A percentile compares a stretch with the other conserved stretches of the same genome.
Conservation (phyloP, 2,888 invertebrate species). For the Diarsia rubi region DNA sequence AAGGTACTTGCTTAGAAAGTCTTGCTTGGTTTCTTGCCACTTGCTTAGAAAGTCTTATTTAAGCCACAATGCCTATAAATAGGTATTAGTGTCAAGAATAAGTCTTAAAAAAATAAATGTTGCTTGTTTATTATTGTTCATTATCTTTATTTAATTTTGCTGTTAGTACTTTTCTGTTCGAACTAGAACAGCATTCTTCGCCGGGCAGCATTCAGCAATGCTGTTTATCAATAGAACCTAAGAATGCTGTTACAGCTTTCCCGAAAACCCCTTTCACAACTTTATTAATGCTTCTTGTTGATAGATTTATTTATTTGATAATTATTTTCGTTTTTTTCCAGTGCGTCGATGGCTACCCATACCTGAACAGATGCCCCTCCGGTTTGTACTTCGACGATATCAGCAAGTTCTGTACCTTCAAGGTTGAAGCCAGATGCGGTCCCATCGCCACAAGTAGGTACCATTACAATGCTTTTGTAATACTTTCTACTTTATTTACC, state of each 20-base stretch:
- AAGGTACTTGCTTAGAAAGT: no score
- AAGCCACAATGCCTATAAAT: no score
- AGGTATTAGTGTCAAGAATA: no score
- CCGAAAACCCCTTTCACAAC: neutral
- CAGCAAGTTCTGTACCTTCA: slow-evolving; percentile 97
- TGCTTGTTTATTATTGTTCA: no score
- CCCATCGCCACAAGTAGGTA: slow-evolving; percentile 96
- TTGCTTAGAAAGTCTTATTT: no score
- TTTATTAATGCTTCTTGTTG: neutral
- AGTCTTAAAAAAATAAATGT: no score
- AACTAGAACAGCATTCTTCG: neutral
- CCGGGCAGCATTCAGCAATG: slow-evolving; percentile 12
- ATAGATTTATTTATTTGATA: slow-evolving; percentile 4
- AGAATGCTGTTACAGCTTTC: slow-evolving; percentile 2
- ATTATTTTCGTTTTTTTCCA: slow-evolving; percentile 81
- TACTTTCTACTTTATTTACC: slow-evolving; percentile 13
- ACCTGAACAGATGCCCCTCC: slow-evolving; percentile 96
- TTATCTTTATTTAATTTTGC: neutral
- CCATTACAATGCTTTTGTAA: slow-evolving; percentile 38
- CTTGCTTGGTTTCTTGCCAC: no score
- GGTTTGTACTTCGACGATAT: slow-evolving; percentile 97
- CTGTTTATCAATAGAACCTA: neutral
- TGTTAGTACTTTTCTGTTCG: neutral
- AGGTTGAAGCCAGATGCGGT: slow-evolving; percentile 97
- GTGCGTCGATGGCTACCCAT: slow-evolving; percentile 97